A percentile compares a stretch with the other conserved stretches of the same genome.
These are phyloP conservation scores for Siphamia tubifer DNA, from an alignment of 2,113 vertebrate species.

Conservation along the genomic window DNA sequence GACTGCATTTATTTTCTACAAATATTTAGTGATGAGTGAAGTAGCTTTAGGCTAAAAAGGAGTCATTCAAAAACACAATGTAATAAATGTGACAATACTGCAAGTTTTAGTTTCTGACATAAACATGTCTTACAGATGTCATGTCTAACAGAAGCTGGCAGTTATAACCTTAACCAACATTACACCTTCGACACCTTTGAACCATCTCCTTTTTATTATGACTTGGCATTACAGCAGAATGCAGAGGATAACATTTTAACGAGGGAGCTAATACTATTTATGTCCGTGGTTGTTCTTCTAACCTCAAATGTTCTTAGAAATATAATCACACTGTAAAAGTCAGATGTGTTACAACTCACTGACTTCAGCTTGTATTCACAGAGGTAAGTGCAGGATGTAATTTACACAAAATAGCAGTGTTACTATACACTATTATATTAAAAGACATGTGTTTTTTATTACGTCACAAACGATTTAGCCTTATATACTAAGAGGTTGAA, in stretches of 20 bases:
- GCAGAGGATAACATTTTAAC: conserved; percentile 3
- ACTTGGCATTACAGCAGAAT: not conserved
- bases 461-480: not conserved
- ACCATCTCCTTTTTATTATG: not conserved
- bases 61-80: not conserved
- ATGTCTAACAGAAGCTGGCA: not conserved
- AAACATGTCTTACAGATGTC: too few species aligned
- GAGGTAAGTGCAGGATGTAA: not conserved
- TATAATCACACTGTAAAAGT: not conserved
- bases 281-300: not conserved
- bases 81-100: not conserved
- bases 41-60: not conserved
- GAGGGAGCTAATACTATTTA: too few species aligned
- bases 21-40: not conserved
- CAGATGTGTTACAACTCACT: not conserved
- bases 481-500: not conserved
- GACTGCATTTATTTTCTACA: not conserved
- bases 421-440: not conserved
- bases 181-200: conserved; percentile 1
- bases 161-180: not conserved
- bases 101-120: too few species aligned
- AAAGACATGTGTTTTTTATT: not conserved
- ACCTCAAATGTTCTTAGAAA: not conserved
- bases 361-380: conserved; percentile 4
- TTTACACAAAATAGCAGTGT: not conserved